phyloP scores from a whole-genome alignment of 2,113 vertebrate species.

The Chionodraco myersi region DNA sequence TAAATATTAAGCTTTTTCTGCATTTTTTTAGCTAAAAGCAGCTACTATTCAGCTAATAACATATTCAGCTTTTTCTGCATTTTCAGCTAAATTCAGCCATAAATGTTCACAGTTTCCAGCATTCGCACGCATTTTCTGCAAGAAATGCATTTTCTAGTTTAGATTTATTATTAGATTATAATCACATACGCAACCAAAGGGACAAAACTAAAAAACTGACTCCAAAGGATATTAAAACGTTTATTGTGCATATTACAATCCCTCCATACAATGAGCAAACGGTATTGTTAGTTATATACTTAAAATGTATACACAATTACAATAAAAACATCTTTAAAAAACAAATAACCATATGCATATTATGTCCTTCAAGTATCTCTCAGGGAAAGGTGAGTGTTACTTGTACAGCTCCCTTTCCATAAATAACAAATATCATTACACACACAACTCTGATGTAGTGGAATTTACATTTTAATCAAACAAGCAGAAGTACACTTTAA shows the following conservation, averaged over 20 bases:
- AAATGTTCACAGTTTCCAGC: no score
- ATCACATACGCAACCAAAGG: no score
- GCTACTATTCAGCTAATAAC: no score
- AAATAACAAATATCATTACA: conserved; percentile 62
- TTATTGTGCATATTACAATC: conserved; percentile 39
- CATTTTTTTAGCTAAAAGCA: no score
- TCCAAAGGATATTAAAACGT: conserved; percentile 27
- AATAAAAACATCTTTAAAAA: conserved; percentile 29
- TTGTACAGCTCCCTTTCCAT: conserved; percentile 47
- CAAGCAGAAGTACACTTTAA: neutral
- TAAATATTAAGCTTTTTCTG: no score
- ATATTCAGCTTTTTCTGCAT: no score
- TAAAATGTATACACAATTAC: conserved; percentile 16
- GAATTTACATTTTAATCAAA: conserved; percentile 44
- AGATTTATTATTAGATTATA: no score
- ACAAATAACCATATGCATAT: conserved; percentile 26
- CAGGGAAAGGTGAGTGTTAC: conserved; percentile 44
- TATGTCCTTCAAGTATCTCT: conserved; percentile 61
- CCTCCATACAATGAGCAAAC: conserved; percentile 13
- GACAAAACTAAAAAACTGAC: neutral
- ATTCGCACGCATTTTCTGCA: no score
- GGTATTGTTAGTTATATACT: conserved; percentile 40
- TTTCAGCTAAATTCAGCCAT: no score
- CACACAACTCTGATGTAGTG: conserved; percentile 51
- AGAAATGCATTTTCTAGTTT: no score